These are phyloP conservation scores for Chorisops tibialis DNA, from an alignment of 2,888 invertebrate genomes.

Conservation along the genomic window DNA sequence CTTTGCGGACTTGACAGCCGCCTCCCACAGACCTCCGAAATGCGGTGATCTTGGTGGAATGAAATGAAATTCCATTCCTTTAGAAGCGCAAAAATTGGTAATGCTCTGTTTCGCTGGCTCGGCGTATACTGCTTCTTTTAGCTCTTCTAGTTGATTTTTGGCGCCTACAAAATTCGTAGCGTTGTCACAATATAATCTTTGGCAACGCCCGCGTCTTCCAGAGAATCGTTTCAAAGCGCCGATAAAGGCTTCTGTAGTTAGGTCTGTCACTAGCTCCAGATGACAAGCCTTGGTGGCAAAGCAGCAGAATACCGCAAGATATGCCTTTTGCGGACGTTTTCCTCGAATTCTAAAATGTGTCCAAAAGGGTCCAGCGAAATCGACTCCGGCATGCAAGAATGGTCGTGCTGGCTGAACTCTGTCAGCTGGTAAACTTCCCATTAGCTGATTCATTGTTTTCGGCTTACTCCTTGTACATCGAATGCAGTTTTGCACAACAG, in stretches of 20 bases:
- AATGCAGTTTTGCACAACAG: constrained; percentile 31
- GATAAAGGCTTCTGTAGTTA: constrained; percentile 32
- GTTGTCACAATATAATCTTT: constrained; percentile 26
- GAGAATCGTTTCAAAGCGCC: constrained; percentile 31
- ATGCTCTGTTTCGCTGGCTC: background rate
- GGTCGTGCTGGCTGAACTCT: constrained; percentile 26
- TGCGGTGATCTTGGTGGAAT: constrained; percentile 27
- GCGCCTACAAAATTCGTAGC: too few species aligned
- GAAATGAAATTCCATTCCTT: constrained; percentile 3
- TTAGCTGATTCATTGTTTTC: constrained; percentile 32
- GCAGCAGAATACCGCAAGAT: too few species aligned
- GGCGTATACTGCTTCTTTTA: constrained; percentile 1
- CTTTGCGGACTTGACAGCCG: constrained; percentile 35
- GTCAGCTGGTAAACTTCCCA: constrained; percentile 37
- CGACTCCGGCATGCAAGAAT: constrained; percentile 28
- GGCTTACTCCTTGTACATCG: constrained; percentile 31
- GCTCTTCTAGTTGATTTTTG: too few species aligned
- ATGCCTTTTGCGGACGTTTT: constrained; percentile 25
- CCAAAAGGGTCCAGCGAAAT: constrained; percentile 27
- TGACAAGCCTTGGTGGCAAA: too few species aligned
- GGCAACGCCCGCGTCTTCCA: constrained; percentile 20
- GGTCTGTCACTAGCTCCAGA: too few species aligned
- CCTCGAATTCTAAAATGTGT: constrained; percentile 15
- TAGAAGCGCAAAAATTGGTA: background rate
- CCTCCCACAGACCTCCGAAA: constrained; percentile 34